Evolutionary conservation across 2,888 invertebrate species (phyloP), one percentile per base, ranked within the genome.

Genomic region (Dicranocentrus wangi): DNA sequence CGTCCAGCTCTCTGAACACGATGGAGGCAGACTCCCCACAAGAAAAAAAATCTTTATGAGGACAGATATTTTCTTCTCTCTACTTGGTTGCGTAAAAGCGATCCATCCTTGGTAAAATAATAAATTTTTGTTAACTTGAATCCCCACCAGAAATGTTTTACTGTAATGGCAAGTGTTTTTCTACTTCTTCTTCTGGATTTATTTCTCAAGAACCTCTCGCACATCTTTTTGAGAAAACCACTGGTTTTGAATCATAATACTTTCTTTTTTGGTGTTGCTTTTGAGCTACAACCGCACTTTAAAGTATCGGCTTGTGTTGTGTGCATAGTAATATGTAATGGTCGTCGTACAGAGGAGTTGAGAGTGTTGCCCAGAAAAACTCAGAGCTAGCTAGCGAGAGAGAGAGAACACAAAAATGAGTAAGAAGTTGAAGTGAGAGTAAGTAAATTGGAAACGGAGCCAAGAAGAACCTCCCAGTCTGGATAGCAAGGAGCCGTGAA

Each of bases 391-490:
- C 28, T 47, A 58, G 32, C 27, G 68, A 68, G 32, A 21, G 5
- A 15, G 25, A 58, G 7, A 58, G n/a, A 13, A 61, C 32, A 61
- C 28, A 32, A 3, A 65, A 65, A 65, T 43, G 47, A 43, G 43
- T 32, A n/a, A 13, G 15, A n/a, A 47, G 47, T 55, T 21, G 43
- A 51, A 63, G 73, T 73, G 73, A 73, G 73, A 73, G 73, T 65
- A 65, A 73, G 65, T 73, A 82, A 82, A 82, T 83, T 71, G 69
- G 77, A 81, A 81, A 81, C 69, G 81, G 83, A 83, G 83, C 83
- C 83, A 77, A 82, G 51, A 78, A 77, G 81, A 81, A 81, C 83
- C 83, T 81, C 83, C 83, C 83, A 83, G 82, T 83, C 75, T 79
- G 83, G 82, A 81, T 81, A 70, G 61, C 68, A 42, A 75, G 81